Conservation (phyloP, 2,797 vertebrate genomes). For the Acanthornis magna region DNA sequence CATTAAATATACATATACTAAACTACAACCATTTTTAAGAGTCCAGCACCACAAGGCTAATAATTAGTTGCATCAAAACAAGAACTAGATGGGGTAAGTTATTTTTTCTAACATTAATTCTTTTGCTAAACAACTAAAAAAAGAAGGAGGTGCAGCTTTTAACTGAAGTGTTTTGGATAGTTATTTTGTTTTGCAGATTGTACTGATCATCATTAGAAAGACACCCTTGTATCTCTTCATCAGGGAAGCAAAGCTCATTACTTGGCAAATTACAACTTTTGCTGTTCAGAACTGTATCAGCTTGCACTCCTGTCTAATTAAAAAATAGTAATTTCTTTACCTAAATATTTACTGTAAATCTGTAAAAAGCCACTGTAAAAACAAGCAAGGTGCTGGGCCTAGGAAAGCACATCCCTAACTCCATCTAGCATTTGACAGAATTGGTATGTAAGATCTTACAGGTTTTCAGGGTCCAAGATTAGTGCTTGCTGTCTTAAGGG, state of each 20-base stretch:
- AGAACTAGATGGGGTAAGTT: fast-evolving
- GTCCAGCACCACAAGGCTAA: not conserved
- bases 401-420: not conserved
- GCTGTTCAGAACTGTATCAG: not conserved
- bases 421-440: not conserved
- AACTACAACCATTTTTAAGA: not conserved
- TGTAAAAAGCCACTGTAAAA: not conserved
- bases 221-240: not conserved
- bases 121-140: not conserved
- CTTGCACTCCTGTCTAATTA: not conserved
- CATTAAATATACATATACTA: not conserved
- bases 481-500: not conserved
- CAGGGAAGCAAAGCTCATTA: not conserved
- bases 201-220: not conserved
- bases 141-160: not conserved
- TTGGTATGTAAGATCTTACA: fast-evolving
- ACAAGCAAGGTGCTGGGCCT: fast-evolving
- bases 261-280: not conserved
- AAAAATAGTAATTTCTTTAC: not conserved
- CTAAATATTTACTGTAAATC: not conserved
- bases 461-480: not conserved
- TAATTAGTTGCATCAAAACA: not conserved
- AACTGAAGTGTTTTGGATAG: not conserved
- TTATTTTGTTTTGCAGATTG: not conserved
- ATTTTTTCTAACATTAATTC: not conserved